Evolutionary conservation across 2,113 vertebrate species (phyloP).

Genomic region (Chunga burmeisteri): DNA sequence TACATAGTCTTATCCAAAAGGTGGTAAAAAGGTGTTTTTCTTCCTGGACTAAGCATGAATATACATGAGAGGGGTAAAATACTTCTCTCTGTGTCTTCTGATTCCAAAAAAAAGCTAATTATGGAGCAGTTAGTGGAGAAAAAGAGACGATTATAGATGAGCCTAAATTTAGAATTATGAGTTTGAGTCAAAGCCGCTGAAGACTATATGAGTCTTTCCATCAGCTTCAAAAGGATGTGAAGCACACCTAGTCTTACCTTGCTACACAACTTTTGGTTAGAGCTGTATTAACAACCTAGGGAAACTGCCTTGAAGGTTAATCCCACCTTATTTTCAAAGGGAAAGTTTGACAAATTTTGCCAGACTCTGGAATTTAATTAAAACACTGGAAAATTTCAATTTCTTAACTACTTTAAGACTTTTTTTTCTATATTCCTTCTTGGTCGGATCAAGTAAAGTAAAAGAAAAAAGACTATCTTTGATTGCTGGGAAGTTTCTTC

Average conservation of each 20-base stretch:
- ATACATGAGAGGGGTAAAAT: neutral
- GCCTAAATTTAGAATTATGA: neutral
- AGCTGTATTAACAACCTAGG: neutral
- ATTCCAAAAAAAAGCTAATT: neutral
- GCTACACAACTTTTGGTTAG: neutral
- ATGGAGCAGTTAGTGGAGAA: neutral
- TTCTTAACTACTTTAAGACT: neutral
- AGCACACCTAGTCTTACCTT: neutral
- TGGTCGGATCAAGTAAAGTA: neutral
- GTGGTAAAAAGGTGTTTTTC: neutral
- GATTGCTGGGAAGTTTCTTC: neutral
- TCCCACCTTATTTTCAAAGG: neutral
- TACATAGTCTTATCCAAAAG: neutral
- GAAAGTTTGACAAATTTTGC: conserved; percentile 1
- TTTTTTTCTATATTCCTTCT: neutral
- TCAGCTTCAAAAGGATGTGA: neutral
- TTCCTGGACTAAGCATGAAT: neutral
- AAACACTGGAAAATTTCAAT: conserved; percentile 62
- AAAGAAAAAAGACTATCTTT: neutral
- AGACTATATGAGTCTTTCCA: neutral
- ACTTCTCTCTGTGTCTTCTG: neutral
- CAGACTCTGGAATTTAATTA: conserved; percentile 53
- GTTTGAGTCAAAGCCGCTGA: neutral
- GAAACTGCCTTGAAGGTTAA: neutral
- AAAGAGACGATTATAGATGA: neutral